Base-by-base conservation (phyloP, 92 coral and sea anemone species). In the Porites cylindrica region DNA sequence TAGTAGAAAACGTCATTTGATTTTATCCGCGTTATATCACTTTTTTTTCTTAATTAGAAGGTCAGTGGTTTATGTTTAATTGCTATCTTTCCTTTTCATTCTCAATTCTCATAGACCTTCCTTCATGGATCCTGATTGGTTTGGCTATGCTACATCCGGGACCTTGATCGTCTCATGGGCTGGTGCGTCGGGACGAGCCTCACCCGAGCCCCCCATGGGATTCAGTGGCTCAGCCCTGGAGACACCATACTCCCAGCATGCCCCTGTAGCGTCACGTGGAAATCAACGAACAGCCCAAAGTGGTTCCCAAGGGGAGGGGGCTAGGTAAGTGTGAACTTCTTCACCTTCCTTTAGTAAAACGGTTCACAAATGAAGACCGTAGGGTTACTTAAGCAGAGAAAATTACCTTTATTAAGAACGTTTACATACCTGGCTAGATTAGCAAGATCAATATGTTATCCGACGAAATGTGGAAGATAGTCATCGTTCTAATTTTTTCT, bases 61-160 rank as follows among this genome's bases (percentile, higher is more conserved):
- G 32, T 29, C 32, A 29, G 0, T 29, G 32, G 32, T 29, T 29
- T 29, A 38, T 38, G 4, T 38, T 38, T 38, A 38, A 38, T 38
- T 38, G 47, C 47, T 38, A 38, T 38, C 47, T 38, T 6, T 10
- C n/a, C 2, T 26, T 29, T 13, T 52, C 26, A 17, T 47, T 43
- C 13, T 70, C 20, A 17, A 53, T 63, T 60, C 4, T 58, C 32
- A 29, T 69, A 97, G 96, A 59, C 86, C 98, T 1, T 89, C 95
- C n/a, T 75, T 85, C 32, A 90, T 97, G 96, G 98, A 93, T 81
- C 95, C 98, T 38, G 93, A 91, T 69, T 97, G 98, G 98, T 97
- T 97, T 76, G 95, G 96, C 75, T 93, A 93, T 88, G 94, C 94
- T 9, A 91, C 95, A 54, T 91, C 96, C 66, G 99, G 98, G 82